These are phyloP conservation scores for Tuta absoluta DNA, from an alignment of 2,888 invertebrate species.

Conservation along the genomic window DNA sequence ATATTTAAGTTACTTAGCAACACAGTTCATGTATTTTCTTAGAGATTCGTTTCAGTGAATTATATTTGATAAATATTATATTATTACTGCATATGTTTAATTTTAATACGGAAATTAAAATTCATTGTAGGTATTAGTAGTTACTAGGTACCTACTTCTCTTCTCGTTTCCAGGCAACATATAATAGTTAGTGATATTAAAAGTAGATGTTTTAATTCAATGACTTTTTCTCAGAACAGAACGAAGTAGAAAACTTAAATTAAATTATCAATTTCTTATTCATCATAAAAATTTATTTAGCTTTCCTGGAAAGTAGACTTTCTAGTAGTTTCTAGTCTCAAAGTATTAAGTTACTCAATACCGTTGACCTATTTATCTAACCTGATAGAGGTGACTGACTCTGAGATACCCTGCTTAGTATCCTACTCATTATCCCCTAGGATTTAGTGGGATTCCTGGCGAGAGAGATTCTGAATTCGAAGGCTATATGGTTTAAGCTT, in stretches of 20 bases:
- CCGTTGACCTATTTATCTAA: not conserved
- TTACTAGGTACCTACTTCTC: too few relatives aligned
- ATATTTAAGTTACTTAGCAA: too few relatives aligned
- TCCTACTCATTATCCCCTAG: constrained; percentile 27
- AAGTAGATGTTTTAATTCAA: not conserved
- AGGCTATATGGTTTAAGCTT: not conserved
- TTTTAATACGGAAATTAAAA: not conserved
- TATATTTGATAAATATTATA: not conserved
- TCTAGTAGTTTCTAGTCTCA: not conserved
- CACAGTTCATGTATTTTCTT: not conserved
- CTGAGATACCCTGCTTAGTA: constrained; percentile 25
- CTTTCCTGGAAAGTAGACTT: not conserved
- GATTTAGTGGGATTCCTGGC: constrained; percentile 31
- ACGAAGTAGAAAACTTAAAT: not conserved
- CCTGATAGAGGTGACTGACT: constrained; percentile 16
- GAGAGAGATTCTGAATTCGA: not conserved
- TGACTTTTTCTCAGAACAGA: not conserved
- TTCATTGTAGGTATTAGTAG: not conserved
- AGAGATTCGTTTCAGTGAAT: not conserved
- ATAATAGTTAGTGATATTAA: too few relatives aligned
- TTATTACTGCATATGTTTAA: not conserved
- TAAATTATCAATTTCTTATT: not conserved
- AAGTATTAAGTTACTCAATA: not conserved
- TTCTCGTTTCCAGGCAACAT: not conserved
- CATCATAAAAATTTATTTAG: not conserved